These are phyloP conservation scores for Goniozus legneri DNA, from an alignment of 1,140 invertebrate species.

Conservation along the genomic window DNA sequence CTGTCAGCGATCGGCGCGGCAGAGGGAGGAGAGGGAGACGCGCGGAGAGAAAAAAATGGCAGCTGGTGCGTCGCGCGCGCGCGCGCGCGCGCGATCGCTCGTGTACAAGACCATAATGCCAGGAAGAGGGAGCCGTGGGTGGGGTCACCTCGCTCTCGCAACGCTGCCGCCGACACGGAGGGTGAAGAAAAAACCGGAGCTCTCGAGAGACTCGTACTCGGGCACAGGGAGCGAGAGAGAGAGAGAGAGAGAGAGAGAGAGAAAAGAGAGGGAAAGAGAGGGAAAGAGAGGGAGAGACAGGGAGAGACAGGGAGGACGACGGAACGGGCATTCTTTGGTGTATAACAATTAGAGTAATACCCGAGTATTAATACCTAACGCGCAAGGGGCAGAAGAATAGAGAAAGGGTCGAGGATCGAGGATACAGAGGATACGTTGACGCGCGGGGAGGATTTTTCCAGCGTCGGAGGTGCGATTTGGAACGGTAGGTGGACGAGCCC, in stretches of 20 bases:
- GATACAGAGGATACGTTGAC: too few species aligned
- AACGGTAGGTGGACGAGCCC: too few species aligned
- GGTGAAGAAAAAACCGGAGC: conserved; percentile 9
- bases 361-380: conserved; percentile 5
- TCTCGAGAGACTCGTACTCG: conserved; percentile 7
- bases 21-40: too few species aligned
- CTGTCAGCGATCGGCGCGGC: conserved; percentile 51
- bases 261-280: conserved; percentile 6
- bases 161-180: conserved; percentile 14
- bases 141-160: too few species aligned
- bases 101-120: conserved; percentile 41
- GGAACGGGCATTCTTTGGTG: too few species aligned
- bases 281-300: conserved; percentile 1
- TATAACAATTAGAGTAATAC: too few species aligned
- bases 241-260: conserved; percentile 7
- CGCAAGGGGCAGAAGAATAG: conserved; percentile 27
- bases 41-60: conserved; percentile 52
- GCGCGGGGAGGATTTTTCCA: too few species aligned
- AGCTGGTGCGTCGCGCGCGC: conserved; percentile 32
- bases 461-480: too few species aligned
- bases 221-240: conserved; percentile 1
- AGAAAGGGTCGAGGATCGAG: not conserved
- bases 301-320: conserved; percentile 13
- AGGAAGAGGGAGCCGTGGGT: too few species aligned
- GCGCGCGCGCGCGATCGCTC: too few species aligned